These are phyloP conservation scores for Bradysia coprophila DNA, from an alignment of 1,140 invertebrate species.

Conservation along the genomic window DNA sequence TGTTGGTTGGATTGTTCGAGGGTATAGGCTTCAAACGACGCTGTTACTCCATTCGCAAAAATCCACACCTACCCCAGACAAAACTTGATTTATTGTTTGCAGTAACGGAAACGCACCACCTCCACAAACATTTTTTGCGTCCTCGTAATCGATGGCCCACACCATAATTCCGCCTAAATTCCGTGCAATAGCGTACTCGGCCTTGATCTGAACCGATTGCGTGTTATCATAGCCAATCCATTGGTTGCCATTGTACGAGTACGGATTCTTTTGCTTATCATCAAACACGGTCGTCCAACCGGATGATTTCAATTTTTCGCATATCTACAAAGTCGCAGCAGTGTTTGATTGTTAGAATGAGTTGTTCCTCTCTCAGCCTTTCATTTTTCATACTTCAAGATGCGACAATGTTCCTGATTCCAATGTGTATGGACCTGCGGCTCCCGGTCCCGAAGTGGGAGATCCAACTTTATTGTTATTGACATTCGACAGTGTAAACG, in stretches of 20 bases:
- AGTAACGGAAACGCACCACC: too few relatives aligned
- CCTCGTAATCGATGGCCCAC: conserved; percentile 59
- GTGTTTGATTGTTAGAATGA: too few relatives aligned
- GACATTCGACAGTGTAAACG: conserved; percentile 32
- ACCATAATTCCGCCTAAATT: conserved; percentile 45
- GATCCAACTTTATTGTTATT: conserved; percentile 29
- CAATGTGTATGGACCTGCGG: conserved; percentile 42
- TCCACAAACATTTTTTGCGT: conserved; percentile 40
- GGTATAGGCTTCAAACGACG: too few relatives aligned
- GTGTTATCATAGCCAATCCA: conserved; percentile 62
- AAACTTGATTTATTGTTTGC: too few relatives aligned
- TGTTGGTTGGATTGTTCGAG: too few relatives aligned
- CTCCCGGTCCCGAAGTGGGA: conserved; percentile 27
- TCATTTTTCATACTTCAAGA: conserved; percentile 28
- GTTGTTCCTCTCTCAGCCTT: background rate
- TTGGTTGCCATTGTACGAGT: conserved; percentile 36
- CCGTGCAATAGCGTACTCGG: conserved; percentile 27
- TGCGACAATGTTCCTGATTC: conserved; percentile 41
- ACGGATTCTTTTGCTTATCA: conserved; percentile 35
- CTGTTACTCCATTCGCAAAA: too few relatives aligned
- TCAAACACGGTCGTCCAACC: conserved; percentile 31
- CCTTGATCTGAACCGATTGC: conserved; percentile 31
- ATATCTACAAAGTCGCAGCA: conserved; percentile 16
- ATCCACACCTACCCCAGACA: too few relatives aligned
- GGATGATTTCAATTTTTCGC: conserved; percentile 12